Conservation (phyloP, 2,888 invertebrate species). For the Arctia plantaginis region DNA sequence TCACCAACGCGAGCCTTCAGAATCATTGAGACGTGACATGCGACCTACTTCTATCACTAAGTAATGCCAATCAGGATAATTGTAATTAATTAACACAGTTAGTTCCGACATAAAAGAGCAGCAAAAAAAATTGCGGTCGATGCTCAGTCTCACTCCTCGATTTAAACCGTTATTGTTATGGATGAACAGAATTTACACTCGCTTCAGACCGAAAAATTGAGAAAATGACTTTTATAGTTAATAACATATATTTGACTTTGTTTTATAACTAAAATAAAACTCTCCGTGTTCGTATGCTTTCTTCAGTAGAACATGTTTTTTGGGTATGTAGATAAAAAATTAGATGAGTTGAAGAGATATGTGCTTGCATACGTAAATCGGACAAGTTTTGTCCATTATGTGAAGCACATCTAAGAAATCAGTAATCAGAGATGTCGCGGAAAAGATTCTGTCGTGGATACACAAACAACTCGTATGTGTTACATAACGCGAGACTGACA, state of each 20-base stretch:
- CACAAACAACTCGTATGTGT: slow-evolving; percentile 14
- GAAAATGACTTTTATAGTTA: slow-evolving; percentile 51
- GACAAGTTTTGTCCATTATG: slow-evolving; percentile 30
- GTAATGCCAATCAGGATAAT: slow-evolving; percentile 74
- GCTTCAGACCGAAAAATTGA: slow-evolving; percentile 53
- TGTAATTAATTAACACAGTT: slow-evolving; percentile 80
- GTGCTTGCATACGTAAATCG: slow-evolving; percentile 23
- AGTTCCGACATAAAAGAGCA: slow-evolving; percentile 65
- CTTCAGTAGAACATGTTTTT: slow-evolving; percentile 36
- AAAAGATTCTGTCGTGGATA: slow-evolving; percentile 32
- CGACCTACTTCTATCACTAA: slow-evolving; percentile 71
- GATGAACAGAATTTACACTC: slow-evolving; percentile 61
- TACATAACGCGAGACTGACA: slow-evolving; percentile 57
- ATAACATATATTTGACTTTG: slow-evolving; percentile 46
- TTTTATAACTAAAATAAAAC: slow-evolving; percentile 39
- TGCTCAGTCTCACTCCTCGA: slow-evolving; percentile 51
- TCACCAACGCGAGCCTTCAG: slow-evolving; percentile 42
- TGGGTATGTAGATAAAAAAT: slow-evolving; percentile 42
- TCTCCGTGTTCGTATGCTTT: slow-evolving; percentile 36
- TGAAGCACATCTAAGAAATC: slow-evolving; percentile 38
- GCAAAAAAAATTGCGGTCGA: slow-evolving; percentile 55
- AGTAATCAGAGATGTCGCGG: slow-evolving; percentile 36
- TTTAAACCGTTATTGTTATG: slow-evolving; percentile 65
- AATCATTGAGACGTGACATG: slow-evolving; percentile 58
- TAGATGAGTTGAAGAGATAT: slow-evolving; percentile 35